phyloP scores from a whole-genome alignment of 2,113 vertebrate species.

The Microcebus murinus region DNA sequence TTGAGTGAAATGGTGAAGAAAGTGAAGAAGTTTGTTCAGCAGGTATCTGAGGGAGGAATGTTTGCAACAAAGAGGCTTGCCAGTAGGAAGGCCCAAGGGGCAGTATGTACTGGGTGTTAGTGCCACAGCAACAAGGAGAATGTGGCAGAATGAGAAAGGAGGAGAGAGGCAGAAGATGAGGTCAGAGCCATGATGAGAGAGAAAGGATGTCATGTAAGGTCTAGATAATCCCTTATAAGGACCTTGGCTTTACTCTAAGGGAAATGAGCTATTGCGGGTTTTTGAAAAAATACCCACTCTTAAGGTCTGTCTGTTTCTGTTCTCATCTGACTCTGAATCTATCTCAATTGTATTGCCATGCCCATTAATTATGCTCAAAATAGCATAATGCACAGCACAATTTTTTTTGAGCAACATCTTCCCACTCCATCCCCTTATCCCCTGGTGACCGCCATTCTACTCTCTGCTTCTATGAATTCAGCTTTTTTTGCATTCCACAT shows the following conservation, averaged over 20 bases:
- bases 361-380: neutral
- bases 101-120: rapidly evolving
- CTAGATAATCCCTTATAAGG: neutral
- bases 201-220: neutral
- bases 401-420: neutral
- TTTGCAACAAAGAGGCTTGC: neutral
- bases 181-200: neutral
- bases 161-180: neutral
- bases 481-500: neutral
- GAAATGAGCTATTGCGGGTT: neutral
- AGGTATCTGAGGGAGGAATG: neutral
- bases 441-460: neutral
- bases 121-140: neutral
- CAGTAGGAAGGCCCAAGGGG: too few species aligned
- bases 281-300: neutral
- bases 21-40: neutral
- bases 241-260: neutral
- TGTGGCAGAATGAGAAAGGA: too few species aligned
- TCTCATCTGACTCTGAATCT: neutral
- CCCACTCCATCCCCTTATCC: neutral
- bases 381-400: neutral
- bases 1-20: neutral
- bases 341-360: neutral
- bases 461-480: neutral
- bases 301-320: neutral